These are phyloP conservation scores for Hylaeus volcanicus DNA, from an alignment of 1,140 invertebrate genomes.

Conservation along the genomic window DNA sequence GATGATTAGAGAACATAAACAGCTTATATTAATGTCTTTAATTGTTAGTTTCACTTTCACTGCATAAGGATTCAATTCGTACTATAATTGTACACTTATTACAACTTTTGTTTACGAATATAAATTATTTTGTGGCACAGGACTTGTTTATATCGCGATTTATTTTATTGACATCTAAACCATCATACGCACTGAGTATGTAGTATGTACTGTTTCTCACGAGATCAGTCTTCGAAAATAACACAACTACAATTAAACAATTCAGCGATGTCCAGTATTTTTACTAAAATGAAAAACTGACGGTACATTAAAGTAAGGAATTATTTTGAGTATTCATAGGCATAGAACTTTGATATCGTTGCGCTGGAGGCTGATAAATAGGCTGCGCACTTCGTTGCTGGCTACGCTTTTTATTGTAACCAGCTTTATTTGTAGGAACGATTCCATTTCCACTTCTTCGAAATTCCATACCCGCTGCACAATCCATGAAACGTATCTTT, in stretches of 20 bases:
- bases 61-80: constrained; percentile 43
- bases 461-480: constrained; percentile 70
- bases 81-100: constrained; percentile 47
- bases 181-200: constrained; percentile 16
- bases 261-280: constrained; percentile 43
- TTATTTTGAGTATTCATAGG: constrained; percentile 59
- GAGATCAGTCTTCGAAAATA: constrained; percentile 50
- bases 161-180: constrained; percentile 29
- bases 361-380: constrained; percentile 78
- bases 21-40: constrained; percentile 35
- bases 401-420: constrained; percentile 69
- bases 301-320: constrained; percentile 60
- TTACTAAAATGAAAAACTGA: constrained; percentile 50
- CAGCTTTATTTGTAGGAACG: constrained; percentile 55
- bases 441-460: constrained; percentile 69
- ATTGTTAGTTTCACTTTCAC: constrained; percentile 28
- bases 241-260: constrained; percentile 42
- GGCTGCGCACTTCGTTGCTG: constrained; percentile 76
- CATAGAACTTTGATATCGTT: constrained; percentile 65
- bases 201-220: constrained; percentile 6
- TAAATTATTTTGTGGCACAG: constrained; percentile 52
- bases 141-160: constrained; percentile 29
- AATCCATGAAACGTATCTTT: background rate
- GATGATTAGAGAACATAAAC: constrained; percentile 53
- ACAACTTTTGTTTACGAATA: constrained; percentile 49